Conservation (phyloP, 2,888 invertebrate species). For the Heliconius cydno region DNA sequence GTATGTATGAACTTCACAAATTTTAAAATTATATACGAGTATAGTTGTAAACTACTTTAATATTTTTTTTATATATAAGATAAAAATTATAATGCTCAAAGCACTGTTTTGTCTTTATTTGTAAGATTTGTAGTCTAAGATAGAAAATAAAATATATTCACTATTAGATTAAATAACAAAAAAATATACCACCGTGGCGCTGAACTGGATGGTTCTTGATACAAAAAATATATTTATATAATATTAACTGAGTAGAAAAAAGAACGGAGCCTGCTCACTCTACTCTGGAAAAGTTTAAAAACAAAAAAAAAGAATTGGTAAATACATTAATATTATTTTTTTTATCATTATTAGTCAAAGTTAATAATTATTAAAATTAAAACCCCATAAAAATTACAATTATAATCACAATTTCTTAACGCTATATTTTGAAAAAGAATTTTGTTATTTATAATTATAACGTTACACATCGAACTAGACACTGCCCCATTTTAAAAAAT, state of each 20-base stretch:
- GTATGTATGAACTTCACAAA: neutral
- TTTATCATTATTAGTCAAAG: neutral
- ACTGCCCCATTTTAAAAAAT: slow-evolving; percentile 28
- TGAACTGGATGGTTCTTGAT: neutral
- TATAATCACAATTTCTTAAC: neutral
- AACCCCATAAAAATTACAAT: neutral
- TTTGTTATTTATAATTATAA: slow-evolving; percentile 1
- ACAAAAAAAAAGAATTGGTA: too few relatives aligned
- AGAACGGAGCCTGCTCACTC: neutral
- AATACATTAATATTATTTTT: too few relatives aligned
- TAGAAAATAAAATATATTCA: neutral
- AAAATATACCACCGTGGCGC: too few relatives aligned
- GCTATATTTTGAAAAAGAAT: neutral
- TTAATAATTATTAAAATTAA: neutral
- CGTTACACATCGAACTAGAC: slow-evolving; percentile 39
- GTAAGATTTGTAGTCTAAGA: slow-evolving; percentile 30
- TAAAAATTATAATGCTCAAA: slow-evolving; percentile 41
- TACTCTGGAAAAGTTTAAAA: neutral
- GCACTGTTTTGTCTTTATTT: slow-evolving; percentile 23
- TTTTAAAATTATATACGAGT: slow-evolving; percentile 1
- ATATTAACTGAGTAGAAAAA: neutral
- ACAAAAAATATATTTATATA: neutral
- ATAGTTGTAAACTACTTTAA: slow-evolving; percentile 1
- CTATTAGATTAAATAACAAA: neutral
- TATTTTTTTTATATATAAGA: neutral